Conservation (phyloP, 2,888 invertebrate genomes). For the Lithodes maja region DNA sequence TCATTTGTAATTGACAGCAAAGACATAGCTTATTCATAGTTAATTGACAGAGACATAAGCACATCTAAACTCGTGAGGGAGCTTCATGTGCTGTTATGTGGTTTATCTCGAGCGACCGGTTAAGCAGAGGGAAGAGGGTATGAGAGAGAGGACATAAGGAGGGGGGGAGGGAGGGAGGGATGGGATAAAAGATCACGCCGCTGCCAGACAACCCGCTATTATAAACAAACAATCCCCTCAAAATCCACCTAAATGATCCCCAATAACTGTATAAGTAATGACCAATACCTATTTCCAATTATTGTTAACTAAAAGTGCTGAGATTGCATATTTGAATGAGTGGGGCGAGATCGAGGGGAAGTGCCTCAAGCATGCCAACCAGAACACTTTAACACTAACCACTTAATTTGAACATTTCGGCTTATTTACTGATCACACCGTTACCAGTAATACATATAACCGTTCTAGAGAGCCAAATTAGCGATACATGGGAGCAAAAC, state of each 20-base stretch:
- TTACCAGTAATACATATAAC: too few relatives aligned
- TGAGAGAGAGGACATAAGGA: background rate
- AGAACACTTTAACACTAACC: background rate
- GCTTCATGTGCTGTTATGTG: conserved; percentile 6
- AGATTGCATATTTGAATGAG: background rate
- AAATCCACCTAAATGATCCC: background rate
- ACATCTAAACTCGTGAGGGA: background rate
- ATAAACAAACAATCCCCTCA: background rate
- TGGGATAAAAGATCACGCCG: background rate
- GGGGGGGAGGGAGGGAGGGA: background rate
- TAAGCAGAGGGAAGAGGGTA: background rate
- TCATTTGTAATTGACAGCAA: too few relatives aligned
- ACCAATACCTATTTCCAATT: too few relatives aligned
- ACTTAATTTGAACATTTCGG: too few relatives aligned
- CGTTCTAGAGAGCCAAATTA: too few relatives aligned
- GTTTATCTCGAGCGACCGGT: background rate
- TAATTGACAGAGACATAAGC: background rate
- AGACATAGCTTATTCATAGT: background rate
- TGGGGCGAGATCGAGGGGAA: conserved; percentile 10
- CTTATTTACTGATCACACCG: too few relatives aligned
- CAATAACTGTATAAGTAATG: too few relatives aligned
- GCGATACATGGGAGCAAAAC: too few relatives aligned
- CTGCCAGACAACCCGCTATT: background rate
- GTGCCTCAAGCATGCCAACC: background rate
- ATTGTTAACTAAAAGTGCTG: too few relatives aligned